Evolutionary conservation across 2,888 invertebrate genomes (phyloP).

Genomic region (Balanococcus diminutus): DNA sequence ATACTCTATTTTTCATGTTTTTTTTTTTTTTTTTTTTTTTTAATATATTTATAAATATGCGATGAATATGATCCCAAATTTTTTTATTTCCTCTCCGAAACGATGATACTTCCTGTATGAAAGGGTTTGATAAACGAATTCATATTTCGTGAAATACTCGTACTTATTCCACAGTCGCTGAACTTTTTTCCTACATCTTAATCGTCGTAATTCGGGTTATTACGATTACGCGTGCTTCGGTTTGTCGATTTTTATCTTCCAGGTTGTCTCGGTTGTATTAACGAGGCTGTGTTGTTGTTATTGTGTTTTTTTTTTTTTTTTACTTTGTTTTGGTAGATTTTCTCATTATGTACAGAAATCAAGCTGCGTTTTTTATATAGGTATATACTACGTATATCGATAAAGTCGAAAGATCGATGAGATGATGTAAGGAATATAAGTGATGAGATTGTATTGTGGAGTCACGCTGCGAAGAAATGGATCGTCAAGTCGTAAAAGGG

Average conservation of each 20-base stretch:
- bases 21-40: no score
- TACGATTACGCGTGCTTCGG: conserved; percentile 1
- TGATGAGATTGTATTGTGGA: neutral
- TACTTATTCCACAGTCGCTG: neutral
- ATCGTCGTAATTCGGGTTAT: neutral
- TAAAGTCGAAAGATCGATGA: neutral
- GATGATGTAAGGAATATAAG: neutral
- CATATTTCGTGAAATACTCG: neutral
- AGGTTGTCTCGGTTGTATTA: neutral
- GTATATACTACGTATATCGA: neutral
- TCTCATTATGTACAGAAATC: neutral
- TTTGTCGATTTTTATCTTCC: conserved; percentile 6
- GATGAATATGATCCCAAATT: conserved; percentile 19
- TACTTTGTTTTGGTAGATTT: neutral
- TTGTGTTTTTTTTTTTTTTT: neutral
- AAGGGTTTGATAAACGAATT: conserved; percentile 2
- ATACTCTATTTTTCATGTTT: neutral
- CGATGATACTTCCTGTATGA: neutral
- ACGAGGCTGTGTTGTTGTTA: neutral
- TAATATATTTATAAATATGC: neutral
- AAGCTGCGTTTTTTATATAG: neutral
- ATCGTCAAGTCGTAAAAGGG: neutral
- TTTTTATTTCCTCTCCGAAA: neutral
- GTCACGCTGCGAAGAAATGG: neutral
- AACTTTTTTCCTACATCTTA: neutral